These are phyloP conservation scores for Dipodomys ordii DNA, from an alignment of 2,113 vertebrate genomes.

Conservation along the genomic window DNA sequence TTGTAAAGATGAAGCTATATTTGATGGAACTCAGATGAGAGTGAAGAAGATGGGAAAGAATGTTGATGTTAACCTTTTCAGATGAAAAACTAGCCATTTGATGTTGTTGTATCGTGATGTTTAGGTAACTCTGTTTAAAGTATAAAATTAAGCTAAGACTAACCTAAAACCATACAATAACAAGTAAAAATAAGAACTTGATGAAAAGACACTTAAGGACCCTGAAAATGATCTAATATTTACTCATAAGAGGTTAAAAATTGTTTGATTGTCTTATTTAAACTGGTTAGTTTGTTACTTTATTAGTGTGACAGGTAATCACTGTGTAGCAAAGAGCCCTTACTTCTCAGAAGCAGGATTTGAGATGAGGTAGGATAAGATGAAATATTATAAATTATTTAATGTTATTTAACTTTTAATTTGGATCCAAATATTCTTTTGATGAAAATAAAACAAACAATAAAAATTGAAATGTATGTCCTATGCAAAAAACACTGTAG, in stretches of 20 bases:
- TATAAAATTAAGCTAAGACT: not conserved
- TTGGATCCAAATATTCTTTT: not conserved
- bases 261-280: not conserved
- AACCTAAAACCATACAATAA: not conserved
- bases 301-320: no score
- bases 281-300: no score
- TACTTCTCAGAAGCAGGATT: not conserved
- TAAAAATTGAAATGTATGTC: not conserved
- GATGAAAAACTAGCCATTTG: not conserved
- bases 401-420: not conserved
- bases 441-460: not conserved
- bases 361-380: not conserved
- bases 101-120: not conserved
- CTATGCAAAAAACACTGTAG: not conserved
- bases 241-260: not conserved
- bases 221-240: not conserved
- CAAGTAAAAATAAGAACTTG: not conserved
- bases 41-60: not conserved
- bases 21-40: not conserved
- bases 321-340: not conserved
- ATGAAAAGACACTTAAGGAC: not conserved
- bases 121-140: not conserved
- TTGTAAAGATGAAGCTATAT: not conserved
- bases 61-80: not conserved
- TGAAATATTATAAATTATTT: slow-evolving; percentile 12